A percentile compares a stretch with the other conserved stretches of the same genome.
Evolutionary conservation across 2,797 vertebrate species (phyloP).

Genomic region (Tachyglossus aculeatus): DNA sequence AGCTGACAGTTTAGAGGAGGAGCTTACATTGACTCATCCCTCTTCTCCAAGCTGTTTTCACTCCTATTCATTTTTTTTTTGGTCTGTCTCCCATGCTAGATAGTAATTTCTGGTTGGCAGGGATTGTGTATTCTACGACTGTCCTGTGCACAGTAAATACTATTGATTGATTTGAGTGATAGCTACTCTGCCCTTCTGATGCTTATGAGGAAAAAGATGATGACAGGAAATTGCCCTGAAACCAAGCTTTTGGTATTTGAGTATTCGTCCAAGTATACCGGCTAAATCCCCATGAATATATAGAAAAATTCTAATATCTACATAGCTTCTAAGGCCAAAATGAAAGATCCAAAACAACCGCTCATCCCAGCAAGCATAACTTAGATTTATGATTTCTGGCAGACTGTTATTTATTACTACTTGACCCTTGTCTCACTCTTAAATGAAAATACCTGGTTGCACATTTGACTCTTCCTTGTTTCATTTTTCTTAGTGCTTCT

Average conservation of each 20-base stretch:
- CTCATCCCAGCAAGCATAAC: rapidly evolving
- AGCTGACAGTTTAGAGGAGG: too few species aligned
- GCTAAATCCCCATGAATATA: background rate
- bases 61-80: too few species aligned
- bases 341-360: background rate
- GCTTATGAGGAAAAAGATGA: too few species aligned
- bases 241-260: background rate
- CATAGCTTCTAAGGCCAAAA: conserved; percentile 17
- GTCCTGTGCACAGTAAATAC: too few species aligned
- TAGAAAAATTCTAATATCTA: conserved; percentile 23
- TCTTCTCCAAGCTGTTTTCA: too few species aligned
- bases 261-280: conserved; percentile 5
- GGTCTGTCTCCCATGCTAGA: too few species aligned
- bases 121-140: too few species aligned
- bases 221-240: background rate
- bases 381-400: background rate
- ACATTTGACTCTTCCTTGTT: background rate
- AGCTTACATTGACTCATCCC: too few species aligned
- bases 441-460: background rate
- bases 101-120: too few species aligned
- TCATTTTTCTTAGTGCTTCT: conserved; percentile 7
- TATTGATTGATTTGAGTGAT: too few species aligned
- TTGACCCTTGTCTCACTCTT: background rate
- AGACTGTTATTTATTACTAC: background rate
- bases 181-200: too few species aligned